Evolutionary conservation across 2,797 vertebrate species (phyloP), one percentile per base, ranked within the genome.

Genomic region (Dipus sagitta): DNA sequence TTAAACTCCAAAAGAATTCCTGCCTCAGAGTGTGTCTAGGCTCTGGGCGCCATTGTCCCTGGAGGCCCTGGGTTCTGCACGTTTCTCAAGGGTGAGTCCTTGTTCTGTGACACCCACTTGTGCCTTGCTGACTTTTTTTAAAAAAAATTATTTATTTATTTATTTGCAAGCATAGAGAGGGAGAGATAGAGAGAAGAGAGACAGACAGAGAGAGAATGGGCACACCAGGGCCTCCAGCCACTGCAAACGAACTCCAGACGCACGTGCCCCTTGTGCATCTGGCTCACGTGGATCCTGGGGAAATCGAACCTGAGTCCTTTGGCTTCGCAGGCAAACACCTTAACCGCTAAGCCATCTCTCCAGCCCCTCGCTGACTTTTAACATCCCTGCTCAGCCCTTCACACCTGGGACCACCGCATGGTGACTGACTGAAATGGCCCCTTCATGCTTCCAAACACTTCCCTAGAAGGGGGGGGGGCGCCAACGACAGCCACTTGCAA

Each of bases 371-470:
- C 28, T 14, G 5, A 67, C 11, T 23, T 47, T 81, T n/a, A 54
- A 47, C 2, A 42, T 82, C 52, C 32, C 15, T 52, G 28, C 28
- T 60, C 70, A 9, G 10, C 4, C 21, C 18, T 21, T 47, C 3
- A 1, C 24, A 10, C 58, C 75, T 28, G 17, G 0, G 1, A n/a
- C 20, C 2, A 3, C n/a, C 34, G 52, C 2, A 1, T 3, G 6
- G 24, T 12, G 5, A 83, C 64, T 34, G 21, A 54, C 58, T 34
- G 58, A 90, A 86, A 24, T 14, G 58, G 11, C 28, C 15, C 20
- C 32, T 64, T 67, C 3, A 0, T 3, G 8, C 67, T 34, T 42
- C 84, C 30, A 60, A 86, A 15, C 6, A 2, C 15, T 74, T 30
- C 12, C 26, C 24, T 28, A 1, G 11, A 47, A 12, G 14, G 23